Evolutionary conservation across 2,888 invertebrate species (phyloP).

Genomic region (Caenorhabditis angaria): DNA sequence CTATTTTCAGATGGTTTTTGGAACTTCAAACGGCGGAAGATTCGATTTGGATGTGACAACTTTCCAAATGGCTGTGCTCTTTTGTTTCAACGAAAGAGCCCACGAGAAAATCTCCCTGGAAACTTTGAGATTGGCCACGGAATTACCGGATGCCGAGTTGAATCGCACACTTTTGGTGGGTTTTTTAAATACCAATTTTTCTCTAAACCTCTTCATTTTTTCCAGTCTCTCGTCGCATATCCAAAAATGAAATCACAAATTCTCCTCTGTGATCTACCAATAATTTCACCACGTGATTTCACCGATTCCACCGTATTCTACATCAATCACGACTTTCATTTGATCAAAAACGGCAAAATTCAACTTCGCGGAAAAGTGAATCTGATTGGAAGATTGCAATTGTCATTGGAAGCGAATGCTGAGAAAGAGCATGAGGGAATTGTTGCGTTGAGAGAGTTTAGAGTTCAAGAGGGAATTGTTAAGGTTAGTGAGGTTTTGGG

Average conservation of each 20-base stretch:
- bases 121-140: slow-evolving; percentile 92
- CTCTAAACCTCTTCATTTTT: not conserved
- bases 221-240: slow-evolving; percentile 87
- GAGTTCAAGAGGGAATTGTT: slow-evolving; percentile 94
- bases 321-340: slow-evolving; percentile 93
- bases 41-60: slow-evolving; percentile 98
- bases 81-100: slow-evolving; percentile 97
- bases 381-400: slow-evolving; percentile 90
- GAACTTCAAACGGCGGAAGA: slow-evolving; percentile 84
- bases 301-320: slow-evolving; percentile 85
- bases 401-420: slow-evolving; percentile 63
- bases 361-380: slow-evolving; percentile 95
- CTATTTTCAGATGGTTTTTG: slow-evolving; percentile 84
- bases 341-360: slow-evolving; percentile 82
- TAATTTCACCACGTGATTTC: slow-evolving; percentile 85
- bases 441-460: slow-evolving; percentile 90
- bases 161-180: slow-evolving; percentile 86
- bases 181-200: slow-evolving; percentile 7
- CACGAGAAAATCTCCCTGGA: slow-evolving; percentile 88
- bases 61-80: slow-evolving; percentile 98
- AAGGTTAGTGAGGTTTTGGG: too few species aligned
- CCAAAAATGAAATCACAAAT: slow-evolving; percentile 95
- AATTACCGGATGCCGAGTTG: slow-evolving; percentile 93
- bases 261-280: slow-evolving; percentile 80
- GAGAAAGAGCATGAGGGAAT: slow-evolving; percentile 93